Evolutionary conservation across 2,113 vertebrate genomes (phyloP).

Genomic region (Nothocercus julius): DNA sequence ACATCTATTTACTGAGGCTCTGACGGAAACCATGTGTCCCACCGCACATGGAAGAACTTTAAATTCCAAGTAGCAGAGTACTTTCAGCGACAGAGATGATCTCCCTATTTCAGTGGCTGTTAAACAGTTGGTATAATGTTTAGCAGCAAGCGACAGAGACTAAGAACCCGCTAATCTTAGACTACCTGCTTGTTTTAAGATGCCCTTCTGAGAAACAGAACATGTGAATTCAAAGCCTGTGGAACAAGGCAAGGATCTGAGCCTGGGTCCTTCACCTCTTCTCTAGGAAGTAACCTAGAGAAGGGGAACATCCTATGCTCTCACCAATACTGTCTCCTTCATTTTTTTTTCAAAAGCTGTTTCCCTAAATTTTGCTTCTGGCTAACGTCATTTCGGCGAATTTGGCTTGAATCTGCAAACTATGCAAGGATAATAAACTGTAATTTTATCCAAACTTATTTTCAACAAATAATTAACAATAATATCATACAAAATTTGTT

Average conservation of each 20-base stretch:
- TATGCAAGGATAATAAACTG: neutral
- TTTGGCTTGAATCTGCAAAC: neutral
- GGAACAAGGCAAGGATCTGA: neutral
- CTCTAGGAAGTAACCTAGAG: neutral
- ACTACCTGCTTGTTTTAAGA: neutral
- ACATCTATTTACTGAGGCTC: neutral
- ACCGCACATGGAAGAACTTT: neutral
- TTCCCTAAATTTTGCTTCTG: neutral
- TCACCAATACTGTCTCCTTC: neutral
- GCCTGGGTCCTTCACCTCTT: neutral
- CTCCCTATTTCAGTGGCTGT: neutral
- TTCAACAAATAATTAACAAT: neutral
- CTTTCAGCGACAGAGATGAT: neutral
- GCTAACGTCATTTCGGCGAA: neutral
- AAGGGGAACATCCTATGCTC: neutral
- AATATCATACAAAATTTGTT: neutral
- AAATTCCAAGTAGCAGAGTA: neutral
- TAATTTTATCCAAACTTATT: neutral
- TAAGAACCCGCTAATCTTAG: neutral
- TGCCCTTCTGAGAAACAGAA: neutral
- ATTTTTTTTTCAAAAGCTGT: neutral
- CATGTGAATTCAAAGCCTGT: neutral
- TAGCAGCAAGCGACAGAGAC: neutral
- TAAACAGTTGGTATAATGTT: neutral
- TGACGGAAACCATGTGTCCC: neutral